A percentile compares a stretch with the other conserved stretches of the same genome.
Conservation (phyloP, 2,888 invertebrate genomes). For the Xanthorhoe designata region DNA sequence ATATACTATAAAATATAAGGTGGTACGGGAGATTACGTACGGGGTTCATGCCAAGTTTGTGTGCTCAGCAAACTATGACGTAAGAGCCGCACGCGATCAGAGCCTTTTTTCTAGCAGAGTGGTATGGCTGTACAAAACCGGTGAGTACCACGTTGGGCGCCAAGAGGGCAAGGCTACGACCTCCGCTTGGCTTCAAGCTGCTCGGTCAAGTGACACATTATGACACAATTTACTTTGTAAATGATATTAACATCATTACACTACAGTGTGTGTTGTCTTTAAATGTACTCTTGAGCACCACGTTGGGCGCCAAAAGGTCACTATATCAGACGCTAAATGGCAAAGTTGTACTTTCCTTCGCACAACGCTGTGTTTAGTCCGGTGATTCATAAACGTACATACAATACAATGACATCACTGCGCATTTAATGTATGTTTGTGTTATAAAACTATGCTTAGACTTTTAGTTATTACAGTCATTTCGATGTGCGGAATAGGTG, state of each 20-base stretch:
- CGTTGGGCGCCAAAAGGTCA: constrained; percentile 11
- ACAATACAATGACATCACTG: background rate
- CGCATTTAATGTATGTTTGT: background rate
- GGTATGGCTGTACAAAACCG: constrained; percentile 35
- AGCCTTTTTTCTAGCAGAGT: constrained; percentile 48
- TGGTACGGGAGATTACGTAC: constrained; percentile 32
- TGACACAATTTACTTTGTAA: constrained; percentile 44
- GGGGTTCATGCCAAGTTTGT: constrained; percentile 49
- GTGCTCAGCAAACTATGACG: constrained; percentile 52
- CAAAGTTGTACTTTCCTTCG: background rate
- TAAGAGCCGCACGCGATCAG: constrained; percentile 57
- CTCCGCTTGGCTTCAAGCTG: constrained; percentile 46
- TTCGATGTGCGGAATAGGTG: background rate
- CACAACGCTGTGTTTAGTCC: background rate
- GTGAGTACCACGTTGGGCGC: constrained; percentile 55
- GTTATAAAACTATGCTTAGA: background rate
- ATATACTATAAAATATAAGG: constrained; percentile 27
- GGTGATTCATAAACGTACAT: background rate
- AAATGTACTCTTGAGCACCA: background rate
- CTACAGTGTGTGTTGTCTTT: background rate
- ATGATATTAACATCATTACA: constrained; percentile 28
- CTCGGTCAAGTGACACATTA: constrained; percentile 45
- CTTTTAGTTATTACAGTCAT: background rate
- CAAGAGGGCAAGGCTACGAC: constrained; percentile 66
- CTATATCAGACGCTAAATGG: constrained; percentile 12